phyloP scores from a whole-genome alignment of 1,140 invertebrate genomes.

The Hypsibius dujardini region DNA sequence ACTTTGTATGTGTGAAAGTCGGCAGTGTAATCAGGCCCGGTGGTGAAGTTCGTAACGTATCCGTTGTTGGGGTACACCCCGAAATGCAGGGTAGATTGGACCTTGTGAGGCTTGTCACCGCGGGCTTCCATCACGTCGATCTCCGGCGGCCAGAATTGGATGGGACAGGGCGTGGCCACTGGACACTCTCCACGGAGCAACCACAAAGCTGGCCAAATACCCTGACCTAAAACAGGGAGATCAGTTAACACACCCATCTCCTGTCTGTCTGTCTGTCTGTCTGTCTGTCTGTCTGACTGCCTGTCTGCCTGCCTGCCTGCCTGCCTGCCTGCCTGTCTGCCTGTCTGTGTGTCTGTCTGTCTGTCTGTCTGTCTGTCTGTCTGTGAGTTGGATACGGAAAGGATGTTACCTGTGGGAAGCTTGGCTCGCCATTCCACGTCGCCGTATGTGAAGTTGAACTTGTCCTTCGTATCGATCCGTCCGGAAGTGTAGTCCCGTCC shows the following conservation, averaged over 20 bases:
- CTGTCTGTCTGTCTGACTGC: no score
- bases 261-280: no score
- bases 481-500: conserved; percentile 11
- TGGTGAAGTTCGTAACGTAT: not conserved
- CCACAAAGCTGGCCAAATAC: conserved; percentile 11
- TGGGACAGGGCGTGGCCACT: not conserved
- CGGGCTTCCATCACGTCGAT: conserved; percentile 15
- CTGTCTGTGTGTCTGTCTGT: no score
- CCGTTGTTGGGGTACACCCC: conserved; percentile 6
- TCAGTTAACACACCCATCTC: no score
- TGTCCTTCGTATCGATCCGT: conserved; percentile 7
- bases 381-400: no score
- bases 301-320: no score
- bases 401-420: not conserved
- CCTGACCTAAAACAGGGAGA: not conserved
- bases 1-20: conserved; percentile 16
- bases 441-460: not conserved
- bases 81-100: not conserved
- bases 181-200: not conserved
- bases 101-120: conserved; percentile 3
- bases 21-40: not conserved
- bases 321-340: no score
- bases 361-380: no score
- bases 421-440: conserved; percentile 9
- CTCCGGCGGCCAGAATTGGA: not conserved